phyloP scores from a whole-genome alignment of 2,888 invertebrate species.

The Amiota mariae region DNA sequence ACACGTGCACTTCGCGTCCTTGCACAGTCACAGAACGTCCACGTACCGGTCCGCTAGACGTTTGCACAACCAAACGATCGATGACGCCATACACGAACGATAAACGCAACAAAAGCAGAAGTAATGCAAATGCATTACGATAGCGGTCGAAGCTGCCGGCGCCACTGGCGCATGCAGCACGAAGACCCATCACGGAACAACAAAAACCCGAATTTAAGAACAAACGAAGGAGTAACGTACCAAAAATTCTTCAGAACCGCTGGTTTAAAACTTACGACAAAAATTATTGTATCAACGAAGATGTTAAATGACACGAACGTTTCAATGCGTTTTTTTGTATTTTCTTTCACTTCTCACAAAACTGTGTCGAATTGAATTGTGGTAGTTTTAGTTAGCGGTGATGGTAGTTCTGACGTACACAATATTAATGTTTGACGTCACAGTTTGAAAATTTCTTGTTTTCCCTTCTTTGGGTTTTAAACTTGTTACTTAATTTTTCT shows the following conservation, averaged over 20 bases:
- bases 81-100: slow-evolving; percentile 69
- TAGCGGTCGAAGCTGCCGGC: slow-evolving; percentile 45
- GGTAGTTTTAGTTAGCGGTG: background rate
- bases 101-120: slow-evolving; percentile 65
- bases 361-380: background rate
- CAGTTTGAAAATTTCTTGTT: background rate
- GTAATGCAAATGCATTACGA: slow-evolving; percentile 50
- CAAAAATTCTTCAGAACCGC: background rate
- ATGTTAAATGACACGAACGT: background rate
- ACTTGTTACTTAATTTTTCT: slow-evolving; percentile 11
- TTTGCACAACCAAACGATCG: slow-evolving; percentile 88
- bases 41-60: slow-evolving; percentile 86
- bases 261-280: background rate
- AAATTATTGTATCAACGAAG: background rate
- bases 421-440: slow-evolving; percentile 13
- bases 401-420: background rate
- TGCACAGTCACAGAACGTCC: slow-evolving; percentile 87
- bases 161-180: slow-evolving; percentile 51
- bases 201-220: slow-evolving; percentile 18
- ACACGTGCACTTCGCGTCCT: slow-evolving; percentile 89
- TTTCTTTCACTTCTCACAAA: background rate
- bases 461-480: background rate
- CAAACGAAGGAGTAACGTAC: background rate
- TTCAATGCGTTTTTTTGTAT: background rate
- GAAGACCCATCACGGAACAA: slow-evolving; percentile 32